phyloP scores from a whole-genome alignment of 2,888 invertebrate species.

The Diaphora mendica region DNA sequence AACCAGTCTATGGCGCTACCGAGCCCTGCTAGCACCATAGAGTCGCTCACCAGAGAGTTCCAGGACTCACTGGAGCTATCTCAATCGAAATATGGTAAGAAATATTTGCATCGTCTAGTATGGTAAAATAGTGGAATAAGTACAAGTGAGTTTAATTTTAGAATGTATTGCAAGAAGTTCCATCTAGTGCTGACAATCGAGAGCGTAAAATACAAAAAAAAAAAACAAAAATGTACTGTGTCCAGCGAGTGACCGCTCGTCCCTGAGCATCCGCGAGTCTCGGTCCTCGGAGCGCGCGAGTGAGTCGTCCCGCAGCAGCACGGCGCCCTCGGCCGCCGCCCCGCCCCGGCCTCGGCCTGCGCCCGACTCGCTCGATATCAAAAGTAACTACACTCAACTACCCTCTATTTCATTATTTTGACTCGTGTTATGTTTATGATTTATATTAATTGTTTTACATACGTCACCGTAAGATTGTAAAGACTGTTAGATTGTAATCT shows the following conservation, averaged over 20 bases:
- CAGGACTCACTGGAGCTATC: conserved; percentile 91
- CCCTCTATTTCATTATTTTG: not conserved
- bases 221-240: not conserved
- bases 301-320: conserved; percentile 55
- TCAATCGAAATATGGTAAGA: conserved; percentile 73
- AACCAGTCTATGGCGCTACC: conserved; percentile 87
- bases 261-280: conserved; percentile 58
- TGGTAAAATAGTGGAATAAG: too few species aligned
- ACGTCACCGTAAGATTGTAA: too few species aligned
- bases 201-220: too few species aligned
- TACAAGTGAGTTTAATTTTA: too few species aligned
- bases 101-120: not conserved
- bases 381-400: conserved; percentile 68
- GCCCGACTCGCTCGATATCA: conserved; percentile 77
- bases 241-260: conserved; percentile 53
- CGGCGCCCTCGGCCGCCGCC: conserved; percentile 21
- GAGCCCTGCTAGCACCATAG: conserved; percentile 92
- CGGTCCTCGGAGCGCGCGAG: conserved; percentile 56
- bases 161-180: too few species aligned
- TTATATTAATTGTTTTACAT: too few species aligned
- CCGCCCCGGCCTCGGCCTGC: conserved; percentile 17
- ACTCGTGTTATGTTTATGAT: too few species aligned
- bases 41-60: conserved; percentile 92
- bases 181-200: too few species aligned
- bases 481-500: too few species aligned